Evolutionary conservation across 2,888 invertebrate genomes (phyloP), one percentile per base, ranked within the genome.

Genomic region (Eumerus sabulonum): DNA sequence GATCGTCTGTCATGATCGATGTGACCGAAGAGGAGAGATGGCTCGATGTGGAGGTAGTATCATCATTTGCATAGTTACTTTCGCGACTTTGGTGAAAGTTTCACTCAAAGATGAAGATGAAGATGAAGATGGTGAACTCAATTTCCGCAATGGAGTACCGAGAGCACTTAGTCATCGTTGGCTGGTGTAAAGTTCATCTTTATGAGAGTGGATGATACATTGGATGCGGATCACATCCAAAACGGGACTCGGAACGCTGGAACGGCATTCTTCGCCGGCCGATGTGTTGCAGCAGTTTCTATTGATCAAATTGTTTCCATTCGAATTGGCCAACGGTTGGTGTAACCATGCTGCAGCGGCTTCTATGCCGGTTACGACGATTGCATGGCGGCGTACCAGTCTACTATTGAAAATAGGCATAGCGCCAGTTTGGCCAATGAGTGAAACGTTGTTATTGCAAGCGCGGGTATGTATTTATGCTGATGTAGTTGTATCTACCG

Each of bases 121-220:
- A n/a, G n/a, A n/a, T n/a, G n/a, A 40, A 40, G 40, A 9, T 42
- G 14, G 1, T 50, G 38, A 47, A 59, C 64, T 38, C 53, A 44
- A 70, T 76, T 70, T 76, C 70, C 76, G 70, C 59, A 53, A 63
- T 47, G 19, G n/a, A 19, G 42, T 51, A 27, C 35, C 19, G 64
- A 42, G 11, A 5, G 40, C n/a, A 40, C 40, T 36, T 40, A 27
- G 40, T 27, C 27, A 27, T 7, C 64, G 53, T 76, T 70, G 53
- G 68, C 57, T 40, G 38, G 45, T 45, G 40, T 63, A 64, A 67
- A 67, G 76, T 72, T 77, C 62, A 77, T 57, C 51, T 72, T 12
- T 50, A n/a, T 57, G 63, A 53, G 27, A 27, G 3, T 27, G 7
- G 27, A 27, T 27, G 27, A 27, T 27, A 27, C 27, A 27, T 7